Percentiles rank a stretch among this genome's conserved stretches.
These are phyloP conservation scores for Melanargia galathea DNA, from an alignment of 2,888 invertebrate species.

Conservation along the genomic window DNA sequence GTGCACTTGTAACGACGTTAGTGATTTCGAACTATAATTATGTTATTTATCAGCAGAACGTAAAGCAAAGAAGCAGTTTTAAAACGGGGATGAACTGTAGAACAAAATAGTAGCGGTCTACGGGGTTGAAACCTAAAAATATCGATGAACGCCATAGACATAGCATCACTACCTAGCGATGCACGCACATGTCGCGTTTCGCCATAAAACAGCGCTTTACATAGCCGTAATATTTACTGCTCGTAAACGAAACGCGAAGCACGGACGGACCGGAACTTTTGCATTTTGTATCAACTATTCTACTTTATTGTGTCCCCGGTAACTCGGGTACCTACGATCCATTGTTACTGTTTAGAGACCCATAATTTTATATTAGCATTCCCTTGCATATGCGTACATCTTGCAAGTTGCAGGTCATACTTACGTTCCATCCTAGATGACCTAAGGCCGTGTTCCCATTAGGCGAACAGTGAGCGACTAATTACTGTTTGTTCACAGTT, in stretches of 20 bases:
- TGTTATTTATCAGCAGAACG: no score
- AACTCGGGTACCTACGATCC: conserved; percentile 10
- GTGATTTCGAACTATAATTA: no score
- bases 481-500: no score
- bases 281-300: conserved; percentile 41
- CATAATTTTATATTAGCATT: conserved; percentile 3
- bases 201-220: conserved; percentile 69
- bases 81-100: not conserved
- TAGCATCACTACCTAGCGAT: conserved; percentile 23
- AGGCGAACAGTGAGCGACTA: no score
- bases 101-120: not conserved
- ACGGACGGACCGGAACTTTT: conserved; percentile 48
- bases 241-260: conserved; percentile 63
- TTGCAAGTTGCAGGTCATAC: no score
- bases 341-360: conserved; percentile 2
- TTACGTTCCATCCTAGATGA: no score
- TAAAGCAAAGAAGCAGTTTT: no score
- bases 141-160: not conserved
- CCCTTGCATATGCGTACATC: not conserved
- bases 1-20: no score
- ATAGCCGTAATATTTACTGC: conserved; percentile 63
- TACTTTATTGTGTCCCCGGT: conserved; percentile 30
- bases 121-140: not conserved
- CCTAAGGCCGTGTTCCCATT: no score
- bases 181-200: conserved; percentile 50